Conservation (phyloP, 2,113 vertebrate species). For the Silurus glanis region DNA sequence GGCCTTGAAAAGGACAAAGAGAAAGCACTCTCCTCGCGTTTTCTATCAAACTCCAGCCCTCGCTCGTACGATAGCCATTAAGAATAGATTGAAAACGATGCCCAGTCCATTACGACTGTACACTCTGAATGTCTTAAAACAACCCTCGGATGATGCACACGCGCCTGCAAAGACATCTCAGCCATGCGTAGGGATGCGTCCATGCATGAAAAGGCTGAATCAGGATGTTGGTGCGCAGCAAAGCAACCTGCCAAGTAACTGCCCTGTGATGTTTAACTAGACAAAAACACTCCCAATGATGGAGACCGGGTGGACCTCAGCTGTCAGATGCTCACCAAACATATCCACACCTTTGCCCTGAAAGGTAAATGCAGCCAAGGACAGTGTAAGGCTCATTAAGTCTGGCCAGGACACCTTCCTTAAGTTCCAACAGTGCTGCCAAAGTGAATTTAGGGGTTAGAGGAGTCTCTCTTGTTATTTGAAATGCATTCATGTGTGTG, state of each 20-base stretch:
- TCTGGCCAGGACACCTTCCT: constrained; percentile 18
- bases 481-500: background rate
- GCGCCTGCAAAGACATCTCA: background rate
- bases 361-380: constrained; percentile 35
- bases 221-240: constrained; percentile 14
- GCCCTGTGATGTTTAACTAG: constrained; percentile 25
- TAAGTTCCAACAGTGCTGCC: constrained; percentile 19
- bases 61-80: background rate
- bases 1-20: background rate
- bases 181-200: background rate
- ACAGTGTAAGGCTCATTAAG: constrained; percentile 37
- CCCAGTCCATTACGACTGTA: background rate
- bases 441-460: background rate
- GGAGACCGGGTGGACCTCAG: constrained; percentile 18
- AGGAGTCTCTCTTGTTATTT: background rate
- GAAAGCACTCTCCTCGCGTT: background rate
- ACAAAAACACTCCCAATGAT: constrained; percentile 12
- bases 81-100: background rate
- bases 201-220: constrained; percentile 8
- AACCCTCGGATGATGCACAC: background rate
- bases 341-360: constrained; percentile 34
- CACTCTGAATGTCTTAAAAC: background rate
- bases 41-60: background rate
- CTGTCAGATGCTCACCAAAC: constrained; percentile 43
- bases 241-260: constrained; percentile 23